Evolutionary conservation across 2,797 vertebrate species (phyloP), one percentile per base, ranked within the genome.

Genomic region (Morus bassanus): DNA sequence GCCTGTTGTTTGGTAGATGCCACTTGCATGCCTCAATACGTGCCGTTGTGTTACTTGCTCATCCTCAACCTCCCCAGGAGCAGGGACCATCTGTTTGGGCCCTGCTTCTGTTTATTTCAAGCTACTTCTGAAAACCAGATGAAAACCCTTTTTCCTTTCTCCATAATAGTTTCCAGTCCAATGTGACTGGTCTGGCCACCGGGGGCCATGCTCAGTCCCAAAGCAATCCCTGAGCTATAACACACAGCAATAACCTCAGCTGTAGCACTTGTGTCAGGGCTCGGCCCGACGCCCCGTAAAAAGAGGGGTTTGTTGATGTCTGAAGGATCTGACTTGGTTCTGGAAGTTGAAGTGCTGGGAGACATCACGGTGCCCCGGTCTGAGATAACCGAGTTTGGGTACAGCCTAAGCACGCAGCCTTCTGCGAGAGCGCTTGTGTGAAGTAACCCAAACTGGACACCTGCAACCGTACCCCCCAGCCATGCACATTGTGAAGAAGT

Each of bases 401-500:
- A 6, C 35, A 18, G 21, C 37, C 30, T 31, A 7, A n/a, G 12
- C 54, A 11, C 39, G 0, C 11, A 5, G 2, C 74, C 59, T 69
- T n/a, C 68, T 57, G 64, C 16, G 3, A 5, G 31, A 51, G 33
- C 7, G 14, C 39, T 63, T 3, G 1, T 6, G 51, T 45, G 0
- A n/a, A 18, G 39, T 15, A 11, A 25, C 37, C 85, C 63, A 7
- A 3, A 33, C 22, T 1, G 11, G 53, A 12, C 70, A 6, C 35
- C 33, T 30, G 31, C 28, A 6, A 0, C 59, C 8, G 0, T 43
- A 9, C 6, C 5, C 19, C 51, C 45, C 43, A 23, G 48, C 82
- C 43, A 30, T 4, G 48, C 16, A 0, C 5, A 0, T 24, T 3
- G 14, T 6, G 15, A 22, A 72, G 28, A 51, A 23, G 2, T 0